Base-by-base conservation (phyloP, 2,797 vertebrate species). In the Aldrovandia affinis region DNA sequence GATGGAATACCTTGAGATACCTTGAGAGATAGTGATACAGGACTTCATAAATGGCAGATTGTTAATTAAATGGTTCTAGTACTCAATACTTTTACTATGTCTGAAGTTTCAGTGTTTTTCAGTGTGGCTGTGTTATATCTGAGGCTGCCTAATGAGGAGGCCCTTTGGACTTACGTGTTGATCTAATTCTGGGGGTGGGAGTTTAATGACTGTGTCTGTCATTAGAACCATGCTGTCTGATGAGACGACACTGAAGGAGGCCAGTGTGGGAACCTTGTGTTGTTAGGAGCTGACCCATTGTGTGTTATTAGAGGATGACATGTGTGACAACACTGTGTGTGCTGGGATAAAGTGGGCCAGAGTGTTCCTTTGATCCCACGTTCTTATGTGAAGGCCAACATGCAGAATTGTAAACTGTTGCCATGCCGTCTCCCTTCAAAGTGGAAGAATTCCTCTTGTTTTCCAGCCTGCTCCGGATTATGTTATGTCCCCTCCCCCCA, bases 341-440 rank as follows among this genome's bases (percentile, higher is more conserved):
- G 3, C 63, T 33, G 63, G 63, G 28, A 68, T 68, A 36, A 68
- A 68, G 14, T 68, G 63, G 30, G 70, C 3, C 4, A 36, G 30
- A 22, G 30, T 9, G 14, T 36, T 1, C 28, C 30, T 80, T 55
- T 57, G 78, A 18, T 70, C 65, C 30, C 30, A 70, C 30, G 30
- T 70, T 70, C 65, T 33, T 36, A 4, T 14, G 3, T 70, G 91
- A 93, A 83, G 87, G 88, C 92, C 93, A 93, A 92, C 92, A 93
- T 90, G 92, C 92, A 93, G 91, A 92, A 92, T 90, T 92, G 93
- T 94, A 94, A 94, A 94, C 92, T 93, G 93, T 95, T 95, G 93
- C 94, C 93, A 93, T 92, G 92, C 91, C 90, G 92, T 92, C 86
- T 92, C 91, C 91, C 90, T 91, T 91, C 92, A 94, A 94, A 94